Base-by-base conservation (phyloP, 2,888 invertebrate genomes). In the Cosmopolites sordidus region DNA sequence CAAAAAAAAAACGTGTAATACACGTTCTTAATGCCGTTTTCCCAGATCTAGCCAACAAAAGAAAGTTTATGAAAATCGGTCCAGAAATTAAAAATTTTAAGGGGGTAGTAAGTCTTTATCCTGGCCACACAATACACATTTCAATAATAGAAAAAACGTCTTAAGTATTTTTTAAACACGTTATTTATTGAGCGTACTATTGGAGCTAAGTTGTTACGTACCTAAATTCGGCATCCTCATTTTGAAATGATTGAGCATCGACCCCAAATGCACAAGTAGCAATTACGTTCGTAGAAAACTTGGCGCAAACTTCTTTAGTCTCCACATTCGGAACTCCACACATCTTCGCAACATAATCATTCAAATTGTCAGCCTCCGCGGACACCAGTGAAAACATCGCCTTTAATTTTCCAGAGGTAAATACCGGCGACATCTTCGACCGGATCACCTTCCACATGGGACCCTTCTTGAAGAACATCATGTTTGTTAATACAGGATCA, bases 401-500 rank as follows among this genome's bases (percentile, higher is more conserved):
- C 62, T 76, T 80, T 50, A 82, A 67, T 65, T 81, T 82, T 11
- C 78, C 79, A 1, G 77, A 74, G 1, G 80, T 78, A 61, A 82
- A 77, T 0, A 78, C 75, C 0, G 81, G 80, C 0, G 78, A 75
- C 29, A 81, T 65, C 58, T 78, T 79, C 0, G 71, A 63, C n/a
- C 82, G 69, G 15, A 79, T 62, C 18, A 67, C 69, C 61, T 76
- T 79, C 83, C 82, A 83, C 1, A 74, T 71, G 0, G 76, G 74
- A 52, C 77, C 78, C 51, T 73, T 74, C 45, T 76, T 59, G 1
- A 74, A 70, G 54, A 79, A 70, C 43, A 77, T 58, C 60, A 74
- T 70, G 48, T 72, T 71, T 58, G 71, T 67, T 1, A 71, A 69
- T n/a, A 76, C 63, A 3, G 74, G 71, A 56, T 77, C 75, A 46